Base-by-base conservation (phyloP, 2,113 vertebrate species). In the Mormoops blainvillei region DNA sequence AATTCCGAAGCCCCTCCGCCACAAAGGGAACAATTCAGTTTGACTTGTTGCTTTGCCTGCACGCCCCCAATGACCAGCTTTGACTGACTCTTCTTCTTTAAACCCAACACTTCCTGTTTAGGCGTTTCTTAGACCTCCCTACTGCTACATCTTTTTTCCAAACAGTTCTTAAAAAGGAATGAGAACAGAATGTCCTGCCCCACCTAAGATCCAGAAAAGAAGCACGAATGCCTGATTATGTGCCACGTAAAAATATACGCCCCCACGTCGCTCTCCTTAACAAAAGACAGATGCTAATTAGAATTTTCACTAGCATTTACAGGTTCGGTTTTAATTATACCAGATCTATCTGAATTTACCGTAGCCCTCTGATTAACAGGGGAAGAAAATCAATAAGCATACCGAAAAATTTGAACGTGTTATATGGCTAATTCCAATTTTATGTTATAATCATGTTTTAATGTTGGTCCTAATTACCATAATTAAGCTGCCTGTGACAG, bases 361-460 rank as follows among this genome's bases (percentile, higher is more conserved):
- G 96, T 97, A 89, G 98, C 97, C 97, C 98, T 98, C 97, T 97
- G 97, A 98, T 98, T 97, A 98, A 98, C 91, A 86, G 96, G 77
- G 98, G 94, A 97, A 61, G 91, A 76, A 96, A 98, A 98, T 98
- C 98, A 98, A 98, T 98, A 96, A 94, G 97, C 97, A 71, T 91
- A 97, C 97, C 76, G 0, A 94, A 97, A 98, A 98, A 98, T 98
- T 97, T 98, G 98, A 98, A 98, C 97, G 97, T 96, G 96, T 98
- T 98, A 96, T 96, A 91, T 28, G 33, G 97, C 93, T 98, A 98
- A 98, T 98, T 98, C 97, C 97, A 97, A 98, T 98, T 98, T 98
- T 98, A 98, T 98, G 91, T 98, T 98, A 98, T 98, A 98, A 98
- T 98, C 98, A 97, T 92, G 97, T 98, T 98, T 98, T 98, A 98